Evolutionary conservation across 2,888 invertebrate genomes (phyloP).

Genomic region (Erebia epiphron): DNA sequence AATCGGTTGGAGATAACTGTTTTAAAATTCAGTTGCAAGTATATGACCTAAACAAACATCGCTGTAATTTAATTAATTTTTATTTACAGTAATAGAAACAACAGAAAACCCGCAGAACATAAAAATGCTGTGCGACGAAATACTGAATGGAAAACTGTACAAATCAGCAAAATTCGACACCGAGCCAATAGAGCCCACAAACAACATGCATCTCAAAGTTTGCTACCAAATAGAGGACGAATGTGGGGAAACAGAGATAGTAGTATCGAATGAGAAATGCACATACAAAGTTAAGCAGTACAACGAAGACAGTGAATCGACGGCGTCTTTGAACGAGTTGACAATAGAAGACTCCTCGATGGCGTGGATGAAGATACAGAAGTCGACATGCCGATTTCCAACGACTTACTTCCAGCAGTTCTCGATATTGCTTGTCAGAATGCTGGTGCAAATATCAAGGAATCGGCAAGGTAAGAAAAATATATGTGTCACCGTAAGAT

Average conservation of each 20-base stretch:
- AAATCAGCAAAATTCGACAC: constrained; percentile 63
- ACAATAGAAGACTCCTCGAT: constrained; percentile 68
- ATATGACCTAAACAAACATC: too few species aligned
- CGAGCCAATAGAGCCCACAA: constrained; percentile 50
- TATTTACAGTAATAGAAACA: constrained; percentile 84
- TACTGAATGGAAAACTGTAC: constrained; percentile 83
- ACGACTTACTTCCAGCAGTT: constrained; percentile 84
- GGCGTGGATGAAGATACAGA: constrained; percentile 82
- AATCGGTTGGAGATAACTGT: too few species aligned
- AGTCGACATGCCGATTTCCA: constrained; percentile 64
- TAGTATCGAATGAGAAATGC: constrained; percentile 66
- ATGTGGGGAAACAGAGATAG: constrained; percentile 65
- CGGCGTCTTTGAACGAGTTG: constrained; percentile 65
- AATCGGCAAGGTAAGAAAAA: constrained; percentile 77
- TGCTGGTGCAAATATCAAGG: constrained; percentile 83
- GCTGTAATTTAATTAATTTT: constrained; percentile 1
- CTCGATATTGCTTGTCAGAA: constrained; percentile 80
- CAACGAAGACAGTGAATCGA: constrained; percentile 58
- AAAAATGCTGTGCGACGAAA: constrained; percentile 75
- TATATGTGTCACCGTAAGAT: too few species aligned
- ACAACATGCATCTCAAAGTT: constrained; percentile 66
- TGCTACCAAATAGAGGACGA: constrained; percentile 68
- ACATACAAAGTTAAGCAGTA: constrained; percentile 70
- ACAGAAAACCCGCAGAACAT: constrained; percentile 82
- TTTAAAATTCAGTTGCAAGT: too few species aligned